phyloP scores from a whole-genome alignment of 2,797 vertebrate species.

The Myiothlypis coronata region DNA sequence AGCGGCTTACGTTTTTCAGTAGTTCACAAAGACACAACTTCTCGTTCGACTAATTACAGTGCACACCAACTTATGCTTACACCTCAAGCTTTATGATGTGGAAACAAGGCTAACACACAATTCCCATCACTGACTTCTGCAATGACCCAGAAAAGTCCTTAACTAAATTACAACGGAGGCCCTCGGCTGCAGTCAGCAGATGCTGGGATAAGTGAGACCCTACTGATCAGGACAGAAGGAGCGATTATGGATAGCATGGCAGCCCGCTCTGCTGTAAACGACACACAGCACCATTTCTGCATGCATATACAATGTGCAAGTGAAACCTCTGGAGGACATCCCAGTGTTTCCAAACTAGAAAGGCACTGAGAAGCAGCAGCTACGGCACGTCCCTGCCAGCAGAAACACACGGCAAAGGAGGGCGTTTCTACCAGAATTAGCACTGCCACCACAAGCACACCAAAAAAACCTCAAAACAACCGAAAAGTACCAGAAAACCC shows the following conservation, averaged over 20 bases:
- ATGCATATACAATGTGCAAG: accelerated
- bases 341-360: neutral
- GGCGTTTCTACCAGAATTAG: neutral
- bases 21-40: neutral
- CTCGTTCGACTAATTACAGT: neutral
- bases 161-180: neutral
- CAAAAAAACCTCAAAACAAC: neutral
- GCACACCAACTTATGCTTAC: accelerated
- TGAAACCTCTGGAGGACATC: neutral
- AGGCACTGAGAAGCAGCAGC: neutral
- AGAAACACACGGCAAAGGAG: accelerated
- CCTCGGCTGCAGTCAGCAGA: neutral
- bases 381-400: neutral
- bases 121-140: neutral
- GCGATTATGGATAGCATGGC: neutral
- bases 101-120: neutral
- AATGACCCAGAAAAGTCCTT: neutral
- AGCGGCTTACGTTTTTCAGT: neutral
- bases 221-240: accelerated
- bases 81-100: neutral
- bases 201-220: neutral
- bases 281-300: neutral
- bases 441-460: neutral
- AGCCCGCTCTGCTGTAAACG: neutral
- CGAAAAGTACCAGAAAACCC: accelerated